Evolutionary conservation across 2,797 vertebrate species (phyloP).

Genomic region (Eremophila alpestris): DNA sequence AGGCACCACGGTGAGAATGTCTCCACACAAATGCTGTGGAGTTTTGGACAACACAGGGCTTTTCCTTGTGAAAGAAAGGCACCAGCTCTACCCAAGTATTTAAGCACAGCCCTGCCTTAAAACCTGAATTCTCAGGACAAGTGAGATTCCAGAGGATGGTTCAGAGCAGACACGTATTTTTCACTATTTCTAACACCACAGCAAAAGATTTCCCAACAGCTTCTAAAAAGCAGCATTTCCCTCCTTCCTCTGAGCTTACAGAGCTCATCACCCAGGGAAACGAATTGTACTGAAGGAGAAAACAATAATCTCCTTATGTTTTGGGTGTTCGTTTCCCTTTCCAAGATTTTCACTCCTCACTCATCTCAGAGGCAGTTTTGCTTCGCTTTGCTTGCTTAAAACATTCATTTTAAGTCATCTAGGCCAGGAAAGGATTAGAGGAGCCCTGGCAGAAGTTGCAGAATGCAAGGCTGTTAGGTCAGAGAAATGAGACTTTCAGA

Average conservation of each 20-base stretch:
- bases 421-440: conserved; percentile 62
- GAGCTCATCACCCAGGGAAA: conserved; percentile 44
- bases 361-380: conserved; percentile 27
- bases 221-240: not conserved
- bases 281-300: conserved; percentile 41
- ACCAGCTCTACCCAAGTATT: not conserved
- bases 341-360: conserved; percentile 54
- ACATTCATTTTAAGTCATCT: conserved; percentile 50
- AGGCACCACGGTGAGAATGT: not conserved
- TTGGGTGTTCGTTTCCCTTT: conserved; percentile 30
- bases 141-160: not conserved
- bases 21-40: not conserved
- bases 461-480: conserved; percentile 16
- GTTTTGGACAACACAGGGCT: not conserved
- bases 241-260: conserved; percentile 11
- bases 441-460: conserved; percentile 35
- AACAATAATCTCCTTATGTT: conserved; percentile 63
- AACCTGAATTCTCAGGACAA: not conserved
- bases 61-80: not conserved
- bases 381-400: conserved; percentile 38
- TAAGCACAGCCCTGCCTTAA: not conserved
- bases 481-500: conserved; percentile 22
- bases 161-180: not conserved
- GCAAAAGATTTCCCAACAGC: not conserved
- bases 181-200: not conserved